Percentiles rank a stretch among this genome's conserved stretches.
phyloP scores from a whole-genome alignment of 35 echinoderm and acorn worm species.

The Lytechinus variegatus region DNA sequence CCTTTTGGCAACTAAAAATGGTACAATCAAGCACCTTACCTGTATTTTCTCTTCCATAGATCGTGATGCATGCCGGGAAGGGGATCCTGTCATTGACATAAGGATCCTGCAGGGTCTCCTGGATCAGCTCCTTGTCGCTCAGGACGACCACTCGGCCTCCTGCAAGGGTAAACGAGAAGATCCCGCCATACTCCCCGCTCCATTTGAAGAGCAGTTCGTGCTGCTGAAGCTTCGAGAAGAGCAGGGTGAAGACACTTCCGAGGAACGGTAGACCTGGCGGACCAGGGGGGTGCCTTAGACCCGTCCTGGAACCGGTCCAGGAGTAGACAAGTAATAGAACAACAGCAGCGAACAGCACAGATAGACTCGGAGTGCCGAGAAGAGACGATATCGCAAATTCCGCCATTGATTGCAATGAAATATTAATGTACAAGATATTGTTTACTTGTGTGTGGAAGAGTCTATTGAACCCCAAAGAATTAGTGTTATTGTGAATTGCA shows the following conservation, averaged over 20 bases:
- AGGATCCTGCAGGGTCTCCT: constrained; percentile 17
- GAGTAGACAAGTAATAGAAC: background rate
- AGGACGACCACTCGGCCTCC: constrained; percentile 14
- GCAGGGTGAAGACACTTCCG: constrained; percentile 30
- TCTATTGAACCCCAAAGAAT: background rate
- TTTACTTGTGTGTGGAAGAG: background rate
- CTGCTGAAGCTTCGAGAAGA: constrained; percentile 26
- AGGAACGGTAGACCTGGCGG: background rate
- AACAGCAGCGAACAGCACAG: background rate
- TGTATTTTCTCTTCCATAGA: constrained; percentile 33
- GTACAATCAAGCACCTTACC: background rate
- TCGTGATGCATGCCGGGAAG: constrained; percentile 25
- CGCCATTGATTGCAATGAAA: background rate
- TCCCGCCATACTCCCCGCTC: constrained; percentile 27
- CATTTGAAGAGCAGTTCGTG: constrained; percentile 39
- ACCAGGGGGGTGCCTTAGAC: background rate
- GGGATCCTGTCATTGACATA: constrained; percentile 36
- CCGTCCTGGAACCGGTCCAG: background rate
- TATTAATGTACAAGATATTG: background rate
- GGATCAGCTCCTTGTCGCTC: constrained; percentile 31
- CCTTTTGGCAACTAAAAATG: too few relatives aligned
- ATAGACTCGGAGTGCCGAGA: background rate
- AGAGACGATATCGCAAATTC: background rate
- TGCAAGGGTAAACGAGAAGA: constrained; percentile 29
- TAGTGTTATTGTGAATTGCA: background rate